A percentile compares a stretch with the other conserved stretches of the same genome.
phyloP scores from a whole-genome alignment of 2,797 vertebrate genomes.

The Chelonia mydas region DNA sequence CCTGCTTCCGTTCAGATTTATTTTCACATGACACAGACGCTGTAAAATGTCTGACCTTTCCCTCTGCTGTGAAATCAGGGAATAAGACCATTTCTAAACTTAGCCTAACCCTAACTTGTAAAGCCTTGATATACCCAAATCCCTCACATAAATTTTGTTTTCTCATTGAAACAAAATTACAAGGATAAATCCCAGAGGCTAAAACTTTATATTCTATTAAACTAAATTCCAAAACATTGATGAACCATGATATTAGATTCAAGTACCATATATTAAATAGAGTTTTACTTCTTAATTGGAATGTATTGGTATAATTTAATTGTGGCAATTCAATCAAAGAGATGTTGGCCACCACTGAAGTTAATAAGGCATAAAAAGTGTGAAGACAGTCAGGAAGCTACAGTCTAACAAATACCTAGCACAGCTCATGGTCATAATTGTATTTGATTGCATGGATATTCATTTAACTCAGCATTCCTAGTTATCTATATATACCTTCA shows the following conservation, averaged over 20 bases:
- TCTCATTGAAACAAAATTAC: conserved; percentile 15
- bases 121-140: neutral
- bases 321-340: conserved; percentile 44
- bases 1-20: neutral
- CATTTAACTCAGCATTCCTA: neutral
- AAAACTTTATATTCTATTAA: conserved; percentile 42
- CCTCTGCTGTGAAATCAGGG: neutral
- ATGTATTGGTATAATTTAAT: conserved; percentile 44
- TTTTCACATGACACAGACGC: neutral
- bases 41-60: neutral
- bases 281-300: conserved; percentile 60
- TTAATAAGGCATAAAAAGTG: conserved; percentile 46
- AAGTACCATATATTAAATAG: conserved; percentile 35
- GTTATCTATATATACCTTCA: neutral
- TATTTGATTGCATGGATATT: conserved; percentile 6
- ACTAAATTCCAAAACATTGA: conserved; percentile 58
- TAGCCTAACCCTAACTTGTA: neutral
- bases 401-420: neutral
- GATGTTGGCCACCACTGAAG: conserved; percentile 32
- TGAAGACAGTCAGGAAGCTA: conserved; percentile 32
- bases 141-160: conserved; percentile 22
- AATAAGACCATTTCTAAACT: neutral
- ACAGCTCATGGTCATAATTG: neutral
- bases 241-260: conserved; percentile 52
- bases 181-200: conserved; percentile 8